A percentile compares a stretch with the other conserved stretches of the same genome.
Evolutionary conservation across 2,888 invertebrate genomes (phyloP).

Genomic region (Eumerus sabulonum): DNA sequence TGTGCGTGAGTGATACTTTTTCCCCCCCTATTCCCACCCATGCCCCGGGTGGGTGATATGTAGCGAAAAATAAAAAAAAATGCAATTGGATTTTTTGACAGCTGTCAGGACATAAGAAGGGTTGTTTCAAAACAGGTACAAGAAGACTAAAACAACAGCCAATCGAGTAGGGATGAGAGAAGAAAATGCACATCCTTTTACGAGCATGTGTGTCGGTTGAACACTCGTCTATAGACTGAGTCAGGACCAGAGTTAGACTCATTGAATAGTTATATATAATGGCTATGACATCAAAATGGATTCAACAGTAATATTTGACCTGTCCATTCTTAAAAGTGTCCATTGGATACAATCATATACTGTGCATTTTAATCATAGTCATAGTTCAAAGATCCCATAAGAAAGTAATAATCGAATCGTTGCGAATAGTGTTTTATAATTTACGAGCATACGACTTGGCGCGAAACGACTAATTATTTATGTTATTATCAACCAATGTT

Average conservation of each 20-base stretch:
- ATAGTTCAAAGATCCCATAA: conserved; percentile 31
- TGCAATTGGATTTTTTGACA: conserved; percentile 60
- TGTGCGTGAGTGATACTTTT: conserved; percentile 25
- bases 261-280: background rate
- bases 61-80: conserved; percentile 1
- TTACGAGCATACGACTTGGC: conserved; percentile 10
- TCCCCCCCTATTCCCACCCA: conserved; percentile 6
- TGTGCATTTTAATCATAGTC: conserved; percentile 12
- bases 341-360: conserved; percentile 23
- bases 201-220: conserved; percentile 36
- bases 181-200: conserved; percentile 36
- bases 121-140: conserved; percentile 30
- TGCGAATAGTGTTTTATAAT: conserved; percentile 17
- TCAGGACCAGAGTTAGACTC: conserved; percentile 9
- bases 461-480: conserved; percentile 28
- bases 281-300: conserved; percentile 16
- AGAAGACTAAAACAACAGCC: background rate
- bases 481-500: conserved; percentile 20
- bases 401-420: conserved; percentile 9
- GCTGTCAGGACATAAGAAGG: conserved; percentile 59
- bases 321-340: conserved; percentile 17
- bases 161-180: conserved; percentile 2
- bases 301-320: conserved; percentile 40
- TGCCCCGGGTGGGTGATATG: too few species aligned
- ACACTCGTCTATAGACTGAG: background rate